Base-by-base conservation (phyloP, 2,888 invertebrate genomes). In the Chrysolina oricalcia region DNA sequence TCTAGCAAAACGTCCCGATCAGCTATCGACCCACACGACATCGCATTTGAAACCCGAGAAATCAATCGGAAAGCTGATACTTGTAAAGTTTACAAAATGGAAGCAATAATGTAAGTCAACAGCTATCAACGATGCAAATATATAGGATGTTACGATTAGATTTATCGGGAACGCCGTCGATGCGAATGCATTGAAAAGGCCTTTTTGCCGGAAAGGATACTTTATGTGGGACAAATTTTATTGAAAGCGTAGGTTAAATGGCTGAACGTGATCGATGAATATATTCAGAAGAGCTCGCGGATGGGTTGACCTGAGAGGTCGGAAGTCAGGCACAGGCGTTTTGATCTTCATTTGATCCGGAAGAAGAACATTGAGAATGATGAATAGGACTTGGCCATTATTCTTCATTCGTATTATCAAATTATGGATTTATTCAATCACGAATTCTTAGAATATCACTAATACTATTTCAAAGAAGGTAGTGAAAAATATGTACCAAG, bases 101-200 rank as follows among this genome's bases (percentile, higher is more conserved):
- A 82, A 83, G 83, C 81, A 81, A 83, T 83, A 83, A 82, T 83
- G 81, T 82, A 83, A 82, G 82, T 83, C 83, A 82, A 80, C 82
- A 80, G 78, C 79, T 76, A 78, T 82, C 81, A 76, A 74, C 76
- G 66, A 62, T 68, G 71, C 67, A 65, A 72, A 72, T 70, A 68
- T 71, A 75, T 74, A 75, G 72, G 75, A 75, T 75, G 75, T 75
- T 66, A 70, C 64, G 62, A 62, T 66, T 48, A 53, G 68, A 79
- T 79, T 79, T 79, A 77, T 75, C 27, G 71, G 50, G 72, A 77
- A 68, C 73, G 72, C 72, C 70, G 46, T 63, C 75, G 74, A 75
- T 77, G 77, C 76, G 76, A 74, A 79, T 79, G 73, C 75, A 79
- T 79, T 76, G 62, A 75, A 73, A 59, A 9, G n/a, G 73, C 63